Evolutionary conservation across 1,140 invertebrate genomes (phyloP), one percentile per base, ranked within the genome.

Genomic region (Caenorhabditis briggsae): DNA sequence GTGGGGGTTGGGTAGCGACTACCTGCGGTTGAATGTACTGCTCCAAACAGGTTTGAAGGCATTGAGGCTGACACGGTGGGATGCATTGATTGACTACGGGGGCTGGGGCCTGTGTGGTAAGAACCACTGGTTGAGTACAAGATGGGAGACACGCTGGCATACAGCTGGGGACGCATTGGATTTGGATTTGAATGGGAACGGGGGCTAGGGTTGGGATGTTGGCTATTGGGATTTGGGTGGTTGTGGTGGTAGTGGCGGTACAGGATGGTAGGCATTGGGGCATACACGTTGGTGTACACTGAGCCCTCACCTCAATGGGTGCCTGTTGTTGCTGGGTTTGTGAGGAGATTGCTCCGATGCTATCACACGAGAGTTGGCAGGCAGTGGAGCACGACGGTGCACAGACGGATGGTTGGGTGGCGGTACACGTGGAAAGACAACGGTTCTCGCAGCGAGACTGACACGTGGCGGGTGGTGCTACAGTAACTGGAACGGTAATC

Each of bases 391-490:
- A 85, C 12, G 84, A 53, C 18, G 61, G 50, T 50, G 65, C 48
- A 65, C 84, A 85, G 48, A 85, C 65, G 25, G 70, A 50, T 33
- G 46, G 61, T 14, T 56, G 50, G 6, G 84, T 16, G 50, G 84
- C 23, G 16, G 84, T 85, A 58, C 84, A 85, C 25, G 61, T 65
- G 84, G 61, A 74, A 64, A 85, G 65, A 53, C 84, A 85, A 78
- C 46, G 58, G 23, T 70, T 85, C 61, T 64, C 84, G 65, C 84
- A 85, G 41, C 65, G 84, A 18, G 61, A 64, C 56, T 85, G 61
- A 85, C 84, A 85, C 64, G 64, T 70, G n/a, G 64, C 41, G 43
- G 64, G 23, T 64, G 61, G 33, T 43, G 64, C 43, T 43, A 48
- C 16, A 5, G 64, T 70, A 12, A 70, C 64, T 16, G 64, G 64